Base-by-base conservation (phyloP, 2,888 invertebrate species). In the Callyntrura guangdongensis region DNA sequence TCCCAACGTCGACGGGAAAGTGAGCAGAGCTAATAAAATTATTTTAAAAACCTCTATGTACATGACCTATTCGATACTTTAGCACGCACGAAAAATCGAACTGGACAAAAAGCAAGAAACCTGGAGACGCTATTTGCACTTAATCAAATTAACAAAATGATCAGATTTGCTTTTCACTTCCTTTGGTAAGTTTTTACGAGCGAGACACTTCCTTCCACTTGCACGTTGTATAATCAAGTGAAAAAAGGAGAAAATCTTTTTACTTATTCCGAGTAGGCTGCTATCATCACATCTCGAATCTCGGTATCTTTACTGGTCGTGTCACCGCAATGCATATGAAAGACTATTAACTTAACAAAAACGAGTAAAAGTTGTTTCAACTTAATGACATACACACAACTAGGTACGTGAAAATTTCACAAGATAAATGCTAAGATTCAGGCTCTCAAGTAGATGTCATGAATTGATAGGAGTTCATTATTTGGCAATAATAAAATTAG, bases 301-400 rank as follows among this genome's bases (percentile, higher is more conserved):
- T 77, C 14, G 14, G 9, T 5, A 72, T 53, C 25, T 20, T 25
- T 17, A 4, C 25, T 59, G 20, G 3, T 25, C 22, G 20, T 79
- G 79, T 25, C 56, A 79, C 79, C 56, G 47, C 27, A 22, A 79
- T n/a, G 22, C 53, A 14, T 22, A 79, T 12, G 36, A 36, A 36
- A 79, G 83, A 49, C 17, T 45, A 17, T 67, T 67, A 67, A 17
- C 64, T 8, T 17, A 47, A 72, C 3, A 47, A 69, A 1, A n/a
- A 69, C 20, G 56, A 85, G 85, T 85, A 85, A 85, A 86, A 86
- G 86, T 67, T 86, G 86, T 77, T 61, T 47, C 27, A 85, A 59
- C 72, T 85, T 27, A 59, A 64, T 64, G 4, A 36, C n/a, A n/a
- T n/a, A n/a, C n/a, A n/a, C n/a, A n/a, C n/a, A n/a, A n/a, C n/a